Base-by-base conservation (phyloP, 2,888 invertebrate species). In the Bibio marci region DNA sequence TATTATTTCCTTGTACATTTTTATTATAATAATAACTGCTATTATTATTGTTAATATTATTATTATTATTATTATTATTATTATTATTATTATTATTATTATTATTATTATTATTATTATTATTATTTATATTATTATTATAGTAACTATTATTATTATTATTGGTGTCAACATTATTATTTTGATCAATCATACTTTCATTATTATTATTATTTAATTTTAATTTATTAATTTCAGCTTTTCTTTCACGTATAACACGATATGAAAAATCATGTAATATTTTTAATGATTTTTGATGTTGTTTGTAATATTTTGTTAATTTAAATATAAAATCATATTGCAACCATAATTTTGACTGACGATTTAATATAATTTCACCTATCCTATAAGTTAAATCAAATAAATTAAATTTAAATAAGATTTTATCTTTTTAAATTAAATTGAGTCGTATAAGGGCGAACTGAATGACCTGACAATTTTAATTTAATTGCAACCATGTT, bases 301-400 rank as follows among this genome's bases (percentile, higher is more conserved):
- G 58, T 49, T 63, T 65, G 15, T 73, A 76, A 11, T 60, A 55
- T 11, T 61, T 51, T 1, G 73, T 62, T 10, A 68, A 49, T 38
- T 68, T 63, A 57, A 75, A 83, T 35, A 80, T 52, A 4, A 66
- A 59, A 44, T 78, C 68, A 11, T 62, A 54, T 53, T 72, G 69
- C 1, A 76, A 54, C 71, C 79, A 79, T 3, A 81, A 66, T 46
- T 64, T 68, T 0, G 65, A 59, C 58, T 68, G 67, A 27, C 70
- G 59, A 35, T 54, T 60, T 50, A 66, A 66, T 30, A 69, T 59
- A 37, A 70, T 66, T 42, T 62, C 59, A 31, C 67, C 67, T 42
- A 70, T 65, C 46, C 69, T 70, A 50, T 27, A 18, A 35, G 15
- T 14, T 26, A 11, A 15, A 30, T 39, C 12, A 18, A 26, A 36